phyloP scores from a whole-genome alignment of 2,888 invertebrate species.

The Chorisops tibialis region DNA sequence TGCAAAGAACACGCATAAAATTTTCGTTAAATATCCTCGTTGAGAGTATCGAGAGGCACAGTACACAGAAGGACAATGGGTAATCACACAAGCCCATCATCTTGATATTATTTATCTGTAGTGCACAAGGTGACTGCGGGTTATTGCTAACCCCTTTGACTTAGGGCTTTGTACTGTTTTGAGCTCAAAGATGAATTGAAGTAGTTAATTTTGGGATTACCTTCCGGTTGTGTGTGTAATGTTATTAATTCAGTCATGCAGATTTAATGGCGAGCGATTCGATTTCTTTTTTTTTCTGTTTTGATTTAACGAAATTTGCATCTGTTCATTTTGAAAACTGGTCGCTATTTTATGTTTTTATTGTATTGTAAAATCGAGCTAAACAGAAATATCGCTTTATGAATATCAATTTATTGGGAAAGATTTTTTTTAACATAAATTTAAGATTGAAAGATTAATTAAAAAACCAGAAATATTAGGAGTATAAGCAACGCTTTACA shows the following conservation, averaged over 20 bases:
- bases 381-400: too few relatives aligned
- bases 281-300: not conserved
- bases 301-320: not conserved
- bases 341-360: too few relatives aligned
- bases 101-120: conserved; percentile 34
- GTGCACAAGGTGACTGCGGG: conserved; percentile 25
- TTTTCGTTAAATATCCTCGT: conserved; percentile 32
- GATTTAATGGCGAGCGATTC: not conserved
- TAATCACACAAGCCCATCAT: conserved; percentile 34
- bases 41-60: conserved; percentile 27
- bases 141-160: conserved; percentile 22
- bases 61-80: conserved; percentile 28
- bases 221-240: not conserved
- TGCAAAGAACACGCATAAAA: conserved; percentile 33
- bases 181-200: conserved; percentile 32
- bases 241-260: not conserved
- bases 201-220: conserved; percentile 33
- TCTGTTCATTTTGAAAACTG: not conserved
- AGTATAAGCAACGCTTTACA: too few relatives aligned
- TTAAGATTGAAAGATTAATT: too few relatives aligned
- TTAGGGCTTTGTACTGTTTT: conserved; percentile 20
- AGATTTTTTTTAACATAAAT: too few relatives aligned
- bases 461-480: too few relatives aligned
- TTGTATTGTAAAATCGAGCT: too few relatives aligned
- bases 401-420: too few relatives aligned